These are phyloP conservation scores for Drosophila oshimai DNA, from an alignment of 1,140 invertebrate species.

Conservation along the genomic window DNA sequence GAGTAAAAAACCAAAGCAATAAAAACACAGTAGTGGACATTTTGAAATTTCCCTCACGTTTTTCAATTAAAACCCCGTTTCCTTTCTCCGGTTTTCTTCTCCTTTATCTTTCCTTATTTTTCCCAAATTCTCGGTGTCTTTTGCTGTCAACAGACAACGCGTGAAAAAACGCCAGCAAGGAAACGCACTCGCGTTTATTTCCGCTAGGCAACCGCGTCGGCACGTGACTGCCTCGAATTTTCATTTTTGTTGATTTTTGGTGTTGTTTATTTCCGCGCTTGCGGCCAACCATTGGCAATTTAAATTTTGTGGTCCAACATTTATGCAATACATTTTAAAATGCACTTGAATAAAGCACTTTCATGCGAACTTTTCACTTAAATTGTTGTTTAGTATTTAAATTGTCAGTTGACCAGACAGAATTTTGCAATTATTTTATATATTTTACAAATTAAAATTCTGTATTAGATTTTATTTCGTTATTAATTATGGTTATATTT, in stretches of 20 bases:
- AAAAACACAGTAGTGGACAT: not conserved
- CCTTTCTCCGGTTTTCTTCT: not conserved
- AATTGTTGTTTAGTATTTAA: slow-evolving; percentile 4
- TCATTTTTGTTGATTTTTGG: slow-evolving; percentile 34
- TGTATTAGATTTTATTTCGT: not conserved
- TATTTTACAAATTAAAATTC: slow-evolving; percentile 1
- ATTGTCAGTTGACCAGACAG: too few relatives aligned
- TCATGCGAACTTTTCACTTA: not conserved
- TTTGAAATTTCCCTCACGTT: slow-evolving; percentile 53
- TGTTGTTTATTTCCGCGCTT: slow-evolving; percentile 23
- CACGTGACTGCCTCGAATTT: slow-evolving; percentile 67
- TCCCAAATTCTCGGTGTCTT: slow-evolving; percentile 6
- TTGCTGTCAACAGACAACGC: slow-evolving; percentile 37
- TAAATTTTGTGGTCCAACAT: slow-evolving; percentile 66
- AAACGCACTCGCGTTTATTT: slow-evolving; percentile 62
- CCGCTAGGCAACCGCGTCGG: slow-evolving; percentile 48
- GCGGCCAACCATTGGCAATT: slow-evolving; percentile 55
- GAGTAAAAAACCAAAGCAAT: not conserved
- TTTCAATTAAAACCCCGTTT: slow-evolving; percentile 76
- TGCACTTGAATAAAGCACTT: not conserved
- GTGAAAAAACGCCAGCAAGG: slow-evolving; percentile 32
- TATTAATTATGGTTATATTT: too few relatives aligned
- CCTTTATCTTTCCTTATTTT: not conserved
- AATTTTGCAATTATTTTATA: slow-evolving; percentile 16
- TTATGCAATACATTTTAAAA: slow-evolving; percentile 50